Base-by-base conservation (phyloP, 2,888 invertebrate species). In the Pemphredon lugubris region DNA sequence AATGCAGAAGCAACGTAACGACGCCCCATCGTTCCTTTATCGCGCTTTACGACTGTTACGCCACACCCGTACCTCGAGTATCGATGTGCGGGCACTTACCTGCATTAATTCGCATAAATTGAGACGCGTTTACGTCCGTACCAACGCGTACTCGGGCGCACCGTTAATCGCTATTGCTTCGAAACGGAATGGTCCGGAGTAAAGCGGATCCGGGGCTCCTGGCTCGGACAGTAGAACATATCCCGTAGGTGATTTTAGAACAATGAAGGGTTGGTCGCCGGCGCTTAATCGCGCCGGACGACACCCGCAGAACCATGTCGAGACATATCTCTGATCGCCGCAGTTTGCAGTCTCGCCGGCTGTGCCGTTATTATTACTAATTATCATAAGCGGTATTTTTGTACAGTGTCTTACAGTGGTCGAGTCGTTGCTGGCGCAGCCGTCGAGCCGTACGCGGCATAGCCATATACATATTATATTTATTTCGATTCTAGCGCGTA, bases 391-490 rank as follows among this genome's bases (percentile, higher is more conserved):
- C 85, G 84, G 86, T 88, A 88, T 88, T 88, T 88, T 88, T 88
- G 86, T 88, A 88, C 88, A 86, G 85, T 84, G 83, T 87, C 87
- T 87, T 87, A 87, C 87, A 86, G 84, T 84, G 77, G 75, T 86
- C 79, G 69, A 80, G 79, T 84, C 83, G 82, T 84, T 84, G 81
- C 82, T 81, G 81, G 79, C 83, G 83, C 84, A 81, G 82, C 82
- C 82, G 83, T 80, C 81, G 85, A 83, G 80, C 59, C 73, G 59
- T 69, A 73, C 76, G 72, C 79, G 83, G 79, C 79, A 59, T 73
- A 73, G 45, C 69, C 66, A 64, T 59, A 58, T 65, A 66, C 45
- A 50, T 54, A 42, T 32, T 11, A 45, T 20, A 42, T 21, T 74
- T 79, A 81, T 48, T 80, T 77, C 71, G 44, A 54, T 50, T 64